Percentiles rank a stretch among this genome's conserved stretches.
These are phyloP conservation scores for Acrossocheilus wenchowensis DNA, from an alignment of 2,797 vertebrate species.

Conservation along the genomic window DNA sequence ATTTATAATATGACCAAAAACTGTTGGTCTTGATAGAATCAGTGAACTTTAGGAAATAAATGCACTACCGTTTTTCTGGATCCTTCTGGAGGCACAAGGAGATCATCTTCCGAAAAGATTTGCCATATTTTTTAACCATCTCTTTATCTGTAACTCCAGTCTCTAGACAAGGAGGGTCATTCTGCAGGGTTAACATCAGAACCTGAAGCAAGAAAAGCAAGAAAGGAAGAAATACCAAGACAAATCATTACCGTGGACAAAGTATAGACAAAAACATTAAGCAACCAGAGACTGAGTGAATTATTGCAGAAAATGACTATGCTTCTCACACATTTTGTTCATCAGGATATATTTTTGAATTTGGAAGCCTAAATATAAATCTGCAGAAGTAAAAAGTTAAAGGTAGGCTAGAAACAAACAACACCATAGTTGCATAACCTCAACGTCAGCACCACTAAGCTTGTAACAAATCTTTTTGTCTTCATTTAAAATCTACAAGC, in stretches of 20 bases:
- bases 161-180: conserved; percentile 92
- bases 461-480: neutral
- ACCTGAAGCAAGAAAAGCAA: conserved; percentile 75
- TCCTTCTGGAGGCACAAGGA: conserved; percentile 97
- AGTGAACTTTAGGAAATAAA: neutral
- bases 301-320: neutral
- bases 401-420: neutral
- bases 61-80: conserved; percentile 91
- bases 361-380: neutral
- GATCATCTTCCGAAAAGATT: conserved; percentile 94
- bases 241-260: neutral
- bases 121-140: conserved; percentile 95
- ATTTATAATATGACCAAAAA: neutral
- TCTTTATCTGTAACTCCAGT: conserved; percentile 98
- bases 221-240: neutral
- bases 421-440: neutral
- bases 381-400: neutral
- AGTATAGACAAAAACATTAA: neutral
- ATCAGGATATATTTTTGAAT: neutral
- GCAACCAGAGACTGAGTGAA: neutral
- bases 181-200: conserved; percentile 95
- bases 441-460: neutral
- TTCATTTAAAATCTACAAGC: neutral
- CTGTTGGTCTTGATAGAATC: neutral
- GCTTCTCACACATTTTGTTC: neutral